Conservation (phyloP, 2,113 vertebrate genomes). For the Vombatus ursinus region DNA sequence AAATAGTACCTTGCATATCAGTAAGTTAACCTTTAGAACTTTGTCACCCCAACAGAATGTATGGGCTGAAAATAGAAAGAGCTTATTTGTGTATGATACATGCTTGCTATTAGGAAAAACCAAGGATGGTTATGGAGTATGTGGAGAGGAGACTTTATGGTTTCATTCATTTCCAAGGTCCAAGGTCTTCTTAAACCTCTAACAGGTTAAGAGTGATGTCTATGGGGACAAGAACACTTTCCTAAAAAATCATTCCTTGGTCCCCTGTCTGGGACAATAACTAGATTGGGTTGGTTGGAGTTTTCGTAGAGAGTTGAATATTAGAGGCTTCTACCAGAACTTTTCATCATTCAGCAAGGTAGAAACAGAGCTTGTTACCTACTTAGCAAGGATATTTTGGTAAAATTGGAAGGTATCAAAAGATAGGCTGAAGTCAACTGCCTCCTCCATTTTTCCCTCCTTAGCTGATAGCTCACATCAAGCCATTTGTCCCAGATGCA, state of each 20-base stretch:
- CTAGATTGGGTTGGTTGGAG: not conserved
- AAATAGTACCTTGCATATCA: not conserved
- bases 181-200: not conserved
- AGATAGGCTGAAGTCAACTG: not conserved
- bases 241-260: not conserved
- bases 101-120: not conserved
- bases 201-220: not conserved
- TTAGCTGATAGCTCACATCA: not conserved
- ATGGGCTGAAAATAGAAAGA: not conserved
- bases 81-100: not conserved
- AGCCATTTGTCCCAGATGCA: not conserved
- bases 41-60: not conserved
- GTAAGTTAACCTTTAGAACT: not conserved
- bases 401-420: not conserved
- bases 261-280: not conserved
- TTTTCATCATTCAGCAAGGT: not conserved
- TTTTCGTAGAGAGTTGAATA: not conserved
- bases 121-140: not conserved
- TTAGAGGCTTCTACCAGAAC: not conserved
- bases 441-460: not conserved
- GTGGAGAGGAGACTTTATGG: not conserved
- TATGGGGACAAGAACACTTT: not conserved
- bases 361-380: not conserved
- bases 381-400: not conserved
- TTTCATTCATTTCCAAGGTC: not conserved